Evolutionary conservation across 2,888 invertebrate genomes (phyloP), one percentile per base, ranked within the genome.

Genomic region (Lochmaea capreae): DNA sequence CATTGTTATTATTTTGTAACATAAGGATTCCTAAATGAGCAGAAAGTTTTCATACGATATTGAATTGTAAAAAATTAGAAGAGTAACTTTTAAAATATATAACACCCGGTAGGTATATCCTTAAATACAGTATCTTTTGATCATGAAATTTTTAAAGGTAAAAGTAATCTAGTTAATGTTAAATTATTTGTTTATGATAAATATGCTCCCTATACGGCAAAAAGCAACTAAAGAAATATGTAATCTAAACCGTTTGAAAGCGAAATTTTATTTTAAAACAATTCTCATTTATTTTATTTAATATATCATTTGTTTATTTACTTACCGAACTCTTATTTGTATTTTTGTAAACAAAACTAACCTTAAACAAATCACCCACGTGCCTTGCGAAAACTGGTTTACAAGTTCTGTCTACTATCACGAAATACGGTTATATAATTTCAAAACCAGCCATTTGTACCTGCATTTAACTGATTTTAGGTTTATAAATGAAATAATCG

Each of bases 301-400:
- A 18, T 18, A 18, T 9, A 16, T 54, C n/a, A 54, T 16, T 54
- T 18, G 54, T 54, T 8, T 54, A 54, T 16, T 54, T 18, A 54
- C 54, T 16, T 54, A 54, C 54, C 18, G 54, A 16, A 0, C 18
- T 6, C 10, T 18, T 18, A 54, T 54, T 54, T 54, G 3, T 54
- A 54, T 54, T 59, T 58, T 39, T 11, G 62, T 63, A 63, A 63
- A 63, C 62, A 63, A 61, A 63, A 63, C 62, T 63, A 63, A 63
- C 62, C 62, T 63, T 43, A 63, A 63, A 63, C 42, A 63, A 62
- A 63, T 16, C 62, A 63, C 62, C 62, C 62, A 43, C 43, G 62
- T 43, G 62, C 2, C 12, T 10, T 11, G 8, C 8, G 12, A 63
- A 14, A 63, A 18, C 62, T 42, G 62, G 62, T 63, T 63, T 63